Evolutionary conservation across 2,888 invertebrate species (phyloP).

Genomic region (Aspidapion aeneum): DNA sequence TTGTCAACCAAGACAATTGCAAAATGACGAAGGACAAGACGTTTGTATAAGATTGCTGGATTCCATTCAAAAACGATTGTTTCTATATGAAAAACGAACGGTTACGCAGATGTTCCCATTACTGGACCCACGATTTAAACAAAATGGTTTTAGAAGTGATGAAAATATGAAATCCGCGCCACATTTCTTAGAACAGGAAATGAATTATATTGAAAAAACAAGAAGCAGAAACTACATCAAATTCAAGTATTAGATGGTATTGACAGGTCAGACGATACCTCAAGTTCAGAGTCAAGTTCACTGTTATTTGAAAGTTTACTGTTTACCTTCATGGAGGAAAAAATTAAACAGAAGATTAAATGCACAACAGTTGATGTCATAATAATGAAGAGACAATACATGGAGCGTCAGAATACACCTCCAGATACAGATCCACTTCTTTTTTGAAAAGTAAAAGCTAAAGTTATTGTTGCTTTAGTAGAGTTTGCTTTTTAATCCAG

Average conservation of each 20-base stretch:
- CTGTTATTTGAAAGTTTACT: neutral
- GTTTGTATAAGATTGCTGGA: constrained; percentile 15
- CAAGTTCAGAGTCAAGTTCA: neutral
- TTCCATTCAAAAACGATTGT: constrained; percentile 14
- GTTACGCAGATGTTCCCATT: constrained; percentile 14
- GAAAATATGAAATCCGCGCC: constrained; percentile 17
- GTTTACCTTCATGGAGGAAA: constrained; percentile 11
- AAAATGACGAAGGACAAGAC: constrained; percentile 16
- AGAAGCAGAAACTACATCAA: neutral
- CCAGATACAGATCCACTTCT: constrained; percentile 12
- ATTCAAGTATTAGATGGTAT: neutral
- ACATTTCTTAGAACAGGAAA: constrained; percentile 12
- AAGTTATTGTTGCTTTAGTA: neutral
- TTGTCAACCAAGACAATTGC: neutral
- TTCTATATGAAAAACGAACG: constrained; percentile 16
- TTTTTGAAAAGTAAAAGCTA: constrained; percentile 14
- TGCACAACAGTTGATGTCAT: constrained; percentile 13
- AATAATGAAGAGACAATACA: constrained; percentile 19
- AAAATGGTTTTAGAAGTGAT: constrained; percentile 16
- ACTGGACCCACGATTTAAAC: constrained; percentile 20
- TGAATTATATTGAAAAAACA: neutral
- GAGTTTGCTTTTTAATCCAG: neutral
- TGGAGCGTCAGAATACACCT: constrained; percentile 12
- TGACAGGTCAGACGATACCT: neutral
- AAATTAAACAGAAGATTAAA: constrained; percentile 5